phyloP scores from a whole-genome alignment of 2,797 vertebrate species.

The Echeneis naucrates region DNA sequence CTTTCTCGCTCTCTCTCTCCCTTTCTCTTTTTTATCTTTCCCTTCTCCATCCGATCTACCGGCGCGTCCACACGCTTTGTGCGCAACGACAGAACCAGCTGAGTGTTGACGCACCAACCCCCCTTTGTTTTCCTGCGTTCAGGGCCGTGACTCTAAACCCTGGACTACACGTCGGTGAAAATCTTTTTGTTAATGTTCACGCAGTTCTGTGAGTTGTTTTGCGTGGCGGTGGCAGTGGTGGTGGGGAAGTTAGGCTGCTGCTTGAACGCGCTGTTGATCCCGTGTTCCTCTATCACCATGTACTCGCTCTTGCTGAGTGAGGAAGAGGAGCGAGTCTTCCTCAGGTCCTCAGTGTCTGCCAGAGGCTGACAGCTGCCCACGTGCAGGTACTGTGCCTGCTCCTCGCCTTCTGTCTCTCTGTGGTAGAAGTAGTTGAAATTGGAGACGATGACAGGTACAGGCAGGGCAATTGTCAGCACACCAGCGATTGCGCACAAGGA shows the following conservation, averaged over 20 bases:
- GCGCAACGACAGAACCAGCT: constrained; percentile 59
- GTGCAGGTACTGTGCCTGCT: constrained; percentile 97
- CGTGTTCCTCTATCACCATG: constrained; percentile 97
- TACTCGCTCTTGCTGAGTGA: constrained; percentile 97
- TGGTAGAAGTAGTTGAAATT: constrained; percentile 99
- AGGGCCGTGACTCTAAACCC: constrained; percentile 26
- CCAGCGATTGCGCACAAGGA: constrained; percentile 97
- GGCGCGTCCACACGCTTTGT: constrained; percentile 51
- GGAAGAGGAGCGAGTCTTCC: constrained; percentile 93
- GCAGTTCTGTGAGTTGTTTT: constrained; percentile 93
- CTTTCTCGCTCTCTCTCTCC: no score
- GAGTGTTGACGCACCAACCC: constrained; percentile 41
- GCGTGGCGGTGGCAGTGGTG: constrained; percentile 39
- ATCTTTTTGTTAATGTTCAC: constrained; percentile 96
- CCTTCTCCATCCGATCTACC: constrained; percentile 33
- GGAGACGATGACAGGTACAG: constrained; percentile 97
- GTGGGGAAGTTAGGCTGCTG: constrained; percentile 88
- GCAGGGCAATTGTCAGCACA: constrained; percentile 95
- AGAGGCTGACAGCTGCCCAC: constrained; percentile 96
- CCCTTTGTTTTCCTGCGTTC: constrained; percentile 23
- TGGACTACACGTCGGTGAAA: constrained; percentile 93
- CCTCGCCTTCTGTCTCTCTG: constrained; percentile 97
- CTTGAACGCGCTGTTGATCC: constrained; percentile 92
- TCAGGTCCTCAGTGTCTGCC: constrained; percentile 91
- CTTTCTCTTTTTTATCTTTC: constrained; percentile 1